Conservation (phyloP, 2,797 vertebrate species). For the Pachyuromys duprasi region DNA sequence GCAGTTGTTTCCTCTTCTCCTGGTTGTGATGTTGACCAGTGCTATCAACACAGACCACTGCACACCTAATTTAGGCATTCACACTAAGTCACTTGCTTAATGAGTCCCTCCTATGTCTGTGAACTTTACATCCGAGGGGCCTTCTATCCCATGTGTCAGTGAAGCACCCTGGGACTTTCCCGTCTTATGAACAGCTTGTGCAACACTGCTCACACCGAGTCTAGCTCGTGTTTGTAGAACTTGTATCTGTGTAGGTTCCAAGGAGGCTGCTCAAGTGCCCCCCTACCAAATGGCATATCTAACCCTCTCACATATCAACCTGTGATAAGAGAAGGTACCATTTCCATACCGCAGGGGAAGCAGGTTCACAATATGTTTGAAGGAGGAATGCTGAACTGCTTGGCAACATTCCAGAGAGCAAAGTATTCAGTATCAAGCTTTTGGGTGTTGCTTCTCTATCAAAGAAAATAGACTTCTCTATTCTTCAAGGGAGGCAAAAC, state of each 20-base stretch:
- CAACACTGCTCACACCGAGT: background rate
- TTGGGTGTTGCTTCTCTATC: background rate
- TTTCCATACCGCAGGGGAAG: background rate
- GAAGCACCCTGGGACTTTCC: background rate
- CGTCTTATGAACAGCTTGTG: background rate
- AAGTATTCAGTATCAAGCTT: background rate
- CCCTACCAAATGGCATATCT: too few species aligned
- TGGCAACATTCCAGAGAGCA: background rate
- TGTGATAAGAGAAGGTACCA: background rate
- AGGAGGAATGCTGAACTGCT: rapidly evolving
- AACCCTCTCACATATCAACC: background rate
- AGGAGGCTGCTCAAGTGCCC: background rate
- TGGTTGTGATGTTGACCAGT: background rate
- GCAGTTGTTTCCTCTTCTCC: background rate
- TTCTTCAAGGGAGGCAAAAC: background rate
- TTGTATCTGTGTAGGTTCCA: background rate
- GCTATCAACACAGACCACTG: background rate
- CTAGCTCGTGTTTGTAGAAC: too few species aligned
- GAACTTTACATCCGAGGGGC: background rate
- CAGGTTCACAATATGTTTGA: background rate
- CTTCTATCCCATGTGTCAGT: background rate
- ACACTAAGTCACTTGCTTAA: background rate
- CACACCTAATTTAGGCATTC: background rate
- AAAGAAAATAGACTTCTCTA: background rate
- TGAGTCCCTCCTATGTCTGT: background rate